These are phyloP conservation scores for Drosophila siamana DNA, from an alignment of 2,888 invertebrate genomes.

Conservation along the genomic window DNA sequence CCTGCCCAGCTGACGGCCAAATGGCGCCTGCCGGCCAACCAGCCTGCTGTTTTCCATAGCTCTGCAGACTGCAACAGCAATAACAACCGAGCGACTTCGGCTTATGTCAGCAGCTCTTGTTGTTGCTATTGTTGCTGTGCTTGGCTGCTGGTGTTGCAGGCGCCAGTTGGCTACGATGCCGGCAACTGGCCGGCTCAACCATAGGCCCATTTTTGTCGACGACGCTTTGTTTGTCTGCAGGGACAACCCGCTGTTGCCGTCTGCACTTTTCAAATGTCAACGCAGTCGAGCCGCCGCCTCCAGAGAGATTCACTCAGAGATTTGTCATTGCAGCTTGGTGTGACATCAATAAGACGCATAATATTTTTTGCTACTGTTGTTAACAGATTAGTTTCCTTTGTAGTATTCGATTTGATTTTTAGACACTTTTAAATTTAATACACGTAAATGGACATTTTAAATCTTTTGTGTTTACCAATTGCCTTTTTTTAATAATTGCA, in stretches of 20 bases:
- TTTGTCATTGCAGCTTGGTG: slow-evolving; percentile 34
- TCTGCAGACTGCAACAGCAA: not conserved
- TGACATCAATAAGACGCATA: not conserved
- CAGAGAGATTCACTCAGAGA: slow-evolving; percentile 28
- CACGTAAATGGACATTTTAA: no score
- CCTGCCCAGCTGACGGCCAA: slow-evolving; percentile 54
- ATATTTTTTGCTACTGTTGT: not conserved
- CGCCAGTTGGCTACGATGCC: slow-evolving; percentile 49
- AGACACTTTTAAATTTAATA: no score
- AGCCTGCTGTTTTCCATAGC: slow-evolving; percentile 7
- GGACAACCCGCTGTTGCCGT: slow-evolving; percentile 67
- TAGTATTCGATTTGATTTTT: no score
- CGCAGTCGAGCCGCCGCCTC: slow-evolving; percentile 16
- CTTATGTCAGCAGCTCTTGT: slow-evolving; percentile 22
- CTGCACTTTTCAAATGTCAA: slow-evolving; percentile 59
- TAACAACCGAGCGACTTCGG: no score
- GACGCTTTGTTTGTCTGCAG: slow-evolving; percentile 33
- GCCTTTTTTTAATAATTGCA: no score
- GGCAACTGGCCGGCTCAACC: slow-evolving; percentile 16
- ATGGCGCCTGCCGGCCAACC: slow-evolving; percentile 27
- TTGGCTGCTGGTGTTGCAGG: slow-evolving; percentile 36
- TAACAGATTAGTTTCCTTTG: not conserved
- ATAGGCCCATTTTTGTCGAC: slow-evolving; percentile 35
- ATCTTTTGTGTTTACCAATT: no score
- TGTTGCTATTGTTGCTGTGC: slow-evolving; percentile 3